Evolutionary conservation across 1,140 invertebrate species (phyloP).

Genomic region (Hormaphis cornu): DNA sequence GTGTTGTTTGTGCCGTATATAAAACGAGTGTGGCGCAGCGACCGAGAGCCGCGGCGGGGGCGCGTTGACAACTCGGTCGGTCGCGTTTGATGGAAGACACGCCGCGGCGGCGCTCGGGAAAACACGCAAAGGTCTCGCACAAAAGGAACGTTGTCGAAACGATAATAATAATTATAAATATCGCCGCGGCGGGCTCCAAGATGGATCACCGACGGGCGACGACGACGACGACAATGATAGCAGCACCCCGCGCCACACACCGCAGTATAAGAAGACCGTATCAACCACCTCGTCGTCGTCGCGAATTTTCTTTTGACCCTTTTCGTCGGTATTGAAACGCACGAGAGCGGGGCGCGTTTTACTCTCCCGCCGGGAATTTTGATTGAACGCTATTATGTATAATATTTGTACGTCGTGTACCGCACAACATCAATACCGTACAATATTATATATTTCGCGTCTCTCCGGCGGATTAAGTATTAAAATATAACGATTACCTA

Average conservation of each 20-base stretch:
- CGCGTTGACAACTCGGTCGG: too few relatives aligned
- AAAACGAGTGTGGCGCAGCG: too few relatives aligned
- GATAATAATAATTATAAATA: constrained; percentile 24
- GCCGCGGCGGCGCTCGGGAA: background rate
- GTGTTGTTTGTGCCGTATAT: too few relatives aligned
- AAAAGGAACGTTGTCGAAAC: background rate
- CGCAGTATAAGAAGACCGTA: too few relatives aligned
- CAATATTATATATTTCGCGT: background rate
- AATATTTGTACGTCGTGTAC: background rate
- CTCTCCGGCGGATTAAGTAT: constrained; percentile 6
- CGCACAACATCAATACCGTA: background rate
- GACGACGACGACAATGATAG: background rate
- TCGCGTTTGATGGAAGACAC: constrained; percentile 27
- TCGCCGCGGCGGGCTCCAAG: background rate
- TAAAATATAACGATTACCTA: background rate
- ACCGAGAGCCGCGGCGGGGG: background rate
- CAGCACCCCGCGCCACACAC: too few relatives aligned
- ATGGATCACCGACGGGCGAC: constrained; percentile 4
- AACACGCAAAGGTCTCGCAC: background rate
- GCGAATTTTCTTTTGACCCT: constrained; percentile 31
- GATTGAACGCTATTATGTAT: constrained; percentile 8
- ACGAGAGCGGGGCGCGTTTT: background rate
- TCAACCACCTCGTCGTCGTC: background rate
- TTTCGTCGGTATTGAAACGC: constrained; percentile 31
- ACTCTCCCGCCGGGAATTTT: constrained; percentile 24